Base-by-base conservation (phyloP, 2,888 invertebrate genomes). In the Cerceris ruficornis region DNA sequence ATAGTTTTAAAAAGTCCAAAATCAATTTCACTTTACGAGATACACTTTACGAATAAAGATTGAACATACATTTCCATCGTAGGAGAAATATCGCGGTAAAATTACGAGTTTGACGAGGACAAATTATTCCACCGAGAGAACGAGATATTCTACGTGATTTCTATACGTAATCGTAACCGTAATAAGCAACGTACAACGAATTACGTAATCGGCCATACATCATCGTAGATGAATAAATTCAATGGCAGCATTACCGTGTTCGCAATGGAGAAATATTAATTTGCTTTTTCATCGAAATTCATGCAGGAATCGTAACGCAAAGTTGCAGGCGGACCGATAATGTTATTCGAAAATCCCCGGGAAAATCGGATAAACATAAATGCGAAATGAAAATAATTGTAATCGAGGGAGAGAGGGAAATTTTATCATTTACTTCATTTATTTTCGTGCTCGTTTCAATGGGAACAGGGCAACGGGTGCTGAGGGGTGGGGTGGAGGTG, bases 81-180 rank as follows among this genome's bases (percentile, higher is more conserved):
- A 28, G 4, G 28, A 2, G 28, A 28, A 28, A 28, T 28, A 28
- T 28, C 4, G 28, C 28, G 2, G 28, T 28, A 28, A 28, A 28
- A 28, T 43, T 60, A 14, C 46, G 50, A 11, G 14, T 39, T 9
- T 55, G 52, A 59, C 17, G 46, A 58, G 58, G 55, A 72, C 46
- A 67, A 62, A 81, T 82, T 81, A 79, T 79, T 68, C 74, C 73
- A 61, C 50, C 54, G 72, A 54, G 55, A 42, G 28, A 58, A 65
- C 55, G 73, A 71, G 75, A 57, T 75, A 80, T 80, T 80, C 69
- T 65, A 28, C 69, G 66, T 69, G 69, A 75, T 70, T 69, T 55
- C 17, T 43, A 8, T 61, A 62, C 65, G 71, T 60, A 72, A 80
- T 80, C 73, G 61, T 64, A 62, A 49, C 54, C 69, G 80, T 82